A percentile compares a stretch with the other conserved stretches of the same genome.
Evolutionary conservation across 1,140 invertebrate genomes (phyloP).

Genomic region (Leptopilina clavipes): DNA sequence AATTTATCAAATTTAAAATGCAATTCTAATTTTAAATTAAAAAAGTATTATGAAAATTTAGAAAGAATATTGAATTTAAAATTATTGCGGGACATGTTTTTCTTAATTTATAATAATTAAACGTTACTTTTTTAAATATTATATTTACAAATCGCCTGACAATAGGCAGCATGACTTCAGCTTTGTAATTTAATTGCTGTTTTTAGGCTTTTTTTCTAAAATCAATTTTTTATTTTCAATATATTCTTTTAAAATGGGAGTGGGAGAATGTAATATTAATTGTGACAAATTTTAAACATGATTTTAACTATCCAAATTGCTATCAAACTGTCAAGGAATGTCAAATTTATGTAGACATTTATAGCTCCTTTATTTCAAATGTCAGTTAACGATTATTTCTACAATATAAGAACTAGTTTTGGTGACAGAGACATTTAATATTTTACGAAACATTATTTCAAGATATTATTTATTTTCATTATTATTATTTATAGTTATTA

Average conservation of each 20-base stretch:
- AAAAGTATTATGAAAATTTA: not conserved
- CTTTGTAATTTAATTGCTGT: not conserved
- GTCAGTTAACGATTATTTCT: not conserved
- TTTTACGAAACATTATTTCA: not conserved
- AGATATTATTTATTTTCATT: not conserved
- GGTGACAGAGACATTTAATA: not conserved
- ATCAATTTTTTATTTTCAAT: too few relatives aligned
- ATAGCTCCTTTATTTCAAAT: not conserved
- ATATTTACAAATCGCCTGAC: too few relatives aligned
- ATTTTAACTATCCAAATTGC: not conserved
- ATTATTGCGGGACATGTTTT: too few relatives aligned
- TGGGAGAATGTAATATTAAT: not conserved
- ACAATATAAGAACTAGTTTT: not conserved
- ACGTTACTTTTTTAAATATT: not conserved
- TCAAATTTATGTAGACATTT: conserved; percentile 25
- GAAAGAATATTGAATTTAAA: too few relatives aligned
- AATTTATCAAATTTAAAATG: not conserved
- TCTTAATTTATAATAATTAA: too few relatives aligned
- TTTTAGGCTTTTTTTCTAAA: not conserved
- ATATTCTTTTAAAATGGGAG: too few relatives aligned
- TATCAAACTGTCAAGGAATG: not conserved
- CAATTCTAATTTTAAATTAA: not conserved
- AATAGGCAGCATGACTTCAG: not conserved
- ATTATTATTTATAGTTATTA: too few relatives aligned
- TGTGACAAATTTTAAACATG: not conserved